Base-by-base conservation (phyloP, 2,888 invertebrate genomes). In the Dilophus febrilis region DNA sequence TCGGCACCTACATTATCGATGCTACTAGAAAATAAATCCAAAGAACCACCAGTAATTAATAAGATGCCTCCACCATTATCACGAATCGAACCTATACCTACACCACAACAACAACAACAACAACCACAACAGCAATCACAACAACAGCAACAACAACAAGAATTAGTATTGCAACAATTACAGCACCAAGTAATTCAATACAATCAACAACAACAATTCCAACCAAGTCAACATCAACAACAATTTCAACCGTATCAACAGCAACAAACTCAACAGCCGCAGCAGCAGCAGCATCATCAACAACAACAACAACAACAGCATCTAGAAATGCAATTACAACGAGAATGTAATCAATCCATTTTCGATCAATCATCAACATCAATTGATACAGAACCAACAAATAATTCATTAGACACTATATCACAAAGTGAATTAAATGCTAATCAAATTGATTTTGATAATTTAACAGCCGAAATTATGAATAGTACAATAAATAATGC, bases 1-100 rank as follows among this genome's bases (percentile, higher is more conserved):
- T 74, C 75, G 1, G 79, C 82, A 0, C 81, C 83, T 0, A 83
- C 83, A 0, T 59, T 83, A 1, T 81, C 82, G 0, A 76, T 78
- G 70, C 58, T 83, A 10, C 58, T 83, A 7, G 81, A 77, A 46
- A 67, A 68, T 46, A 64, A 68, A 42, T 59, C 61, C 42, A 3
- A 52, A 47, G 37, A 35, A 16, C 14, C 46, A 45, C 14, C 46
- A 44, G 0, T 45, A 45, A 3, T 46, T 43, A 3, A 50, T 4
- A 50, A 62, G 43, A 53, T 60, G 42, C 61, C 64, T 7, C 58
- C 64, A 2, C 63, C 59, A 16, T 12, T 40, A 8, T 12, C 30
- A 11, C 29, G 30, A 12, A 40, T 40, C 12, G 40, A 40, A 18
- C 12, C n/a, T 13, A 30, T 12, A 30, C 4, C n/a, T 22, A 22